phyloP scores from a whole-genome alignment of 2,113 vertebrate genomes.

The Periophthalmodon schlosseri region DNA sequence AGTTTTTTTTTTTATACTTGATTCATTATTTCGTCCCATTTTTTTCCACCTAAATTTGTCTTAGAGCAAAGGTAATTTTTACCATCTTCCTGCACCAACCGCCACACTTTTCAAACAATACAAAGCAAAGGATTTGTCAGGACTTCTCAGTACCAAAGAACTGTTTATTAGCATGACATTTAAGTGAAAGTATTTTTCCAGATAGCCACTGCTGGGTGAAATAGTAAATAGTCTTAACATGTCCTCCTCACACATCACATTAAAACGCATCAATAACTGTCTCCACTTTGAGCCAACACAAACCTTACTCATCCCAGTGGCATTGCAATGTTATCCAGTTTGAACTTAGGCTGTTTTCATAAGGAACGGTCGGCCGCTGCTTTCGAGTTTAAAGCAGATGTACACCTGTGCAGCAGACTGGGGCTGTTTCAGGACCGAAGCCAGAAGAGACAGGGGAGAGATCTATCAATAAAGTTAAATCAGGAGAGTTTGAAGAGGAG shows the following conservation, averaged over 20 bases:
- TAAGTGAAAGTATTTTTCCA: neutral
- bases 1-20: too few relatives aligned
- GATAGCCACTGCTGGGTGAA: neutral
- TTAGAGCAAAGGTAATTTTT: too few relatives aligned
- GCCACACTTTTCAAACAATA: too few relatives aligned
- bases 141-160: too few relatives aligned
- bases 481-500: conserved; percentile 48
- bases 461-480: conserved; percentile 68
- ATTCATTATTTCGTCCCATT: too few relatives aligned
- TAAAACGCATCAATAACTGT: conserved; percentile 19
- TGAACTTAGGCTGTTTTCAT: conserved; percentile 47
- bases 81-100: too few relatives aligned
- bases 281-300: neutral
- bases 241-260: neutral
- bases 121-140: too few relatives aligned
- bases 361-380: conserved; percentile 19
- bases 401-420: conserved; percentile 30
- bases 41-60: too few relatives aligned
- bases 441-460: conserved; percentile 20
- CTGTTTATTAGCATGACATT: too few relatives aligned
- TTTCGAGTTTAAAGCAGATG: conserved; percentile 19
- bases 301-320: neutral
- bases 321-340: conserved; percentile 54
- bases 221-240: neutral
- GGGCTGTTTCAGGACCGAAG: conserved; percentile 8